Base-by-base conservation (phyloP, 2,888 invertebrate species). In the Pachydiplax longipennis region DNA sequence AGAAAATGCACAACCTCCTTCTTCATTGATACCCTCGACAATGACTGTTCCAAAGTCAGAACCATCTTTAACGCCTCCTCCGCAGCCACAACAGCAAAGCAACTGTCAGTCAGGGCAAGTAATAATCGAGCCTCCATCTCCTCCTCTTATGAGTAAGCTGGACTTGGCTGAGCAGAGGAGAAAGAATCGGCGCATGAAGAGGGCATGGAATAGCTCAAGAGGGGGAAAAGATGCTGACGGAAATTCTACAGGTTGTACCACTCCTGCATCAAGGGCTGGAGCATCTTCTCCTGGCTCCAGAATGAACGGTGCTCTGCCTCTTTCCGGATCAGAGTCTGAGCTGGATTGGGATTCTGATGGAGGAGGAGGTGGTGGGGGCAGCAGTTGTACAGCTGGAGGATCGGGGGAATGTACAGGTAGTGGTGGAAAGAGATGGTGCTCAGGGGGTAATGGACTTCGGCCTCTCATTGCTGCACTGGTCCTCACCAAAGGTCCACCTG, bases 401-500 rank as follows among this genome's bases (percentile, higher is more conserved):
- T 1, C 37, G 12, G 87, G 87, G 22, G 87, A 87, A 2, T 87
- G 87, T 25, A 61, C 22, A 13, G 37, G 61, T n/a, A 61, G 65
- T n/a, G 87, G 87, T 48, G 87, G 87, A 61, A 87, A 87, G n/a
- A 0, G 87, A 22, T 87, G 87, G 87, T 90, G 90, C 80, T 90
- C 58, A 12, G 91, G 91, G 1, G 81, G 90, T 31, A 90, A 81
- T 58, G 81, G 90, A 13, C 58, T 90, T 13, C 90, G 90, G 25
- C 61, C 90, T 22, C 91, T 80, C 53, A 40, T 91, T 2, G 58
- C 90, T 31, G 44, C 91, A 95, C n/a, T 94, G 94, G 93, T 91
- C 80, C 95, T 96, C 40, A 95, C 95, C 82, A 95, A 95, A 92
- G 95, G 94, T 91, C 94, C 94, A 91, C 95, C 95, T 12, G 93